Evolutionary conservation across 2,888 invertebrate genomes (phyloP).

Genomic region (Troides oblongomaculatus): DNA sequence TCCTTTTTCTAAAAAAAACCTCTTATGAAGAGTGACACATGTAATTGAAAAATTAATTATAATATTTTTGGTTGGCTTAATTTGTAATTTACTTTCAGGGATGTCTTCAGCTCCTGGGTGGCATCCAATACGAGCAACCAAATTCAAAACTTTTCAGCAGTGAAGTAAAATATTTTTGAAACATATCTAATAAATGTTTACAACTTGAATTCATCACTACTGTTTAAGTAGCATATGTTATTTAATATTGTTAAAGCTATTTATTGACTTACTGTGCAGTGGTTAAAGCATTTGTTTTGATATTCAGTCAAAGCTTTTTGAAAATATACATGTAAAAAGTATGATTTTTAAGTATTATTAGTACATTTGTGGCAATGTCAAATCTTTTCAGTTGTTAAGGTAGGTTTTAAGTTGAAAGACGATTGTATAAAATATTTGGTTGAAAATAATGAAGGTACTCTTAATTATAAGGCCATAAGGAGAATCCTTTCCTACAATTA

Average conservation of each 20-base stretch:
- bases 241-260: slow-evolving; percentile 33
- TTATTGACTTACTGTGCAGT: slow-evolving; percentile 32
- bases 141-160: slow-evolving; percentile 88
- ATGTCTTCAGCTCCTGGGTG: slow-evolving; percentile 95
- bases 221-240: slow-evolving; percentile 30
- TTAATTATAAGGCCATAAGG: slow-evolving; percentile 15
- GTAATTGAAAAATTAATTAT: background rate
- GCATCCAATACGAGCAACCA: slow-evolving; percentile 91
- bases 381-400: background rate
- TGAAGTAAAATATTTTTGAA: slow-evolving; percentile 80
- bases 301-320: slow-evolving; percentile 13
- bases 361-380: slow-evolving; percentile 5
- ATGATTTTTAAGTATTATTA: slow-evolving; percentile 10
- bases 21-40: background rate
- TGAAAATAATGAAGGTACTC: slow-evolving; percentile 1
- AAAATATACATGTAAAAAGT: slow-evolving; percentile 10
- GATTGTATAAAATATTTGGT: slow-evolving; percentile 14
- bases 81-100: slow-evolving; percentile 81
- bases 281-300: slow-evolving; percentile 23
- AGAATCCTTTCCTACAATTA: slow-evolving; percentile 3
- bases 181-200: slow-evolving; percentile 38
- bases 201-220: background rate
- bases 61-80: slow-evolving; percentile 9
- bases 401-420: slow-evolving; percentile 3
- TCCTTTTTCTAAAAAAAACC: no score